Percentiles rank a stretch among this genome's conserved stretches.
Evolutionary conservation across 2,888 invertebrate species (phyloP).

Genomic region (Torymus aiolomorphi): DNA sequence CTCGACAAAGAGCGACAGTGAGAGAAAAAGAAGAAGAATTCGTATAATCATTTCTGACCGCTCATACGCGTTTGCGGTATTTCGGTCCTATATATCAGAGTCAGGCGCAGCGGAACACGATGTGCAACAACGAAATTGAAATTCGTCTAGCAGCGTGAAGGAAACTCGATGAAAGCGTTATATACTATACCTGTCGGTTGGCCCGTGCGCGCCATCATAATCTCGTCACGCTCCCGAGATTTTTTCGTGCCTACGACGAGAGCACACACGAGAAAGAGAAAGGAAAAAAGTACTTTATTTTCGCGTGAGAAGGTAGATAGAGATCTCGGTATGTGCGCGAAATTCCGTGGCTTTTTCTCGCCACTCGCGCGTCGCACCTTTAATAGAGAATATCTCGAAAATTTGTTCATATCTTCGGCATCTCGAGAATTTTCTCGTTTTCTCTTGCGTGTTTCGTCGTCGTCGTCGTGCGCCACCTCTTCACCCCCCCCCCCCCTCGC

Average conservation of each 20-base stretch:
- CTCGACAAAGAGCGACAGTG: too few species aligned
- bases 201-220: too few species aligned
- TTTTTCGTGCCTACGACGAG: too few species aligned
- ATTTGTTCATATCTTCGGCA: constrained; percentile 25
- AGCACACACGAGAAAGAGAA: background rate
- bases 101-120: background rate
- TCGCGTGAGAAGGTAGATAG: background rate
- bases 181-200: background rate
- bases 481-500: background rate
- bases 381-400: constrained; percentile 10
- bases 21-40: background rate
- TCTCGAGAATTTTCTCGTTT: constrained; percentile 11
- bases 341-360: background rate
- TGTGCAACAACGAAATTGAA: constrained; percentile 2
- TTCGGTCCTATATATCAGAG: background rate
- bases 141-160: background rate
- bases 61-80: background rate
- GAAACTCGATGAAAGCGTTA: background rate
- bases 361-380: background rate
- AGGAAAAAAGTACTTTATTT: background rate
- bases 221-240: too few species aligned
- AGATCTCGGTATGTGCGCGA: background rate
- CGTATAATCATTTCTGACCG: background rate
- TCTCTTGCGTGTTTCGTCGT: background rate
- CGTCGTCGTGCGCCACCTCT: too few species aligned